Percentiles rank a stretch among this genome's conserved stretches.
Evolutionary conservation across 2,797 vertebrate species (phyloP).

Genomic region (Parambassis ranga): DNA sequence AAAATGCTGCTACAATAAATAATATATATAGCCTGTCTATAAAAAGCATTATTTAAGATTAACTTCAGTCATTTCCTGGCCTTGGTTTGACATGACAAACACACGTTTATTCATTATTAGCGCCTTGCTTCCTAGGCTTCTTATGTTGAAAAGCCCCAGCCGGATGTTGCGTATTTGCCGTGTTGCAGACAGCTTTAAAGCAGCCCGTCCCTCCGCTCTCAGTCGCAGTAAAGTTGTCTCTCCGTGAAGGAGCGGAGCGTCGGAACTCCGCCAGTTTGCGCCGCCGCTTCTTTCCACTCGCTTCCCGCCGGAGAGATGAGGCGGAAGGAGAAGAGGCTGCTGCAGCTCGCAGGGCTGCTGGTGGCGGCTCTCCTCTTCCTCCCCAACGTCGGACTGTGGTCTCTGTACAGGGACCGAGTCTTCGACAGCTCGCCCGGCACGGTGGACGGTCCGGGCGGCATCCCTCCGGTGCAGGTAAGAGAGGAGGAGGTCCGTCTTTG

Average conservation of each 20-base stretch:
- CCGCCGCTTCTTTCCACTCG: constrained; percentile 26
- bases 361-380: constrained; percentile 88
- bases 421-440: constrained; percentile 79
- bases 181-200: neutral
- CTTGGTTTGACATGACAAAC: too few relatives aligned
- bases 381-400: constrained; percentile 94
- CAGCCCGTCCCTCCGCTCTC: neutral
- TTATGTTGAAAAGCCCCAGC: constrained; percentile 49
- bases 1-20: too few relatives aligned
- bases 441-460: constrained; percentile 54
- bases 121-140: too few relatives aligned
- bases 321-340: constrained; percentile 91
- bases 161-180: constrained; percentile 12
- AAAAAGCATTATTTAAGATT: too few relatives aligned
- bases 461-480: constrained; percentile 62
- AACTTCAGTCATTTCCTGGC: too few relatives aligned
- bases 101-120: too few relatives aligned
- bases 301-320: constrained; percentile 77
- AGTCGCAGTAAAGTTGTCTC: constrained; percentile 52
- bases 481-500: neutral
- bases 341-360: constrained; percentile 89
- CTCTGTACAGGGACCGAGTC: constrained; percentile 88
- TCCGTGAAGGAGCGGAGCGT: too few relatives aligned
- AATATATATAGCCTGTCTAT: too few relatives aligned
- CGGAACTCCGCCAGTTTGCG: too few relatives aligned